phyloP scores from a whole-genome alignment of 2,113 vertebrate genomes.

The Mohoua ochrocephala region DNA sequence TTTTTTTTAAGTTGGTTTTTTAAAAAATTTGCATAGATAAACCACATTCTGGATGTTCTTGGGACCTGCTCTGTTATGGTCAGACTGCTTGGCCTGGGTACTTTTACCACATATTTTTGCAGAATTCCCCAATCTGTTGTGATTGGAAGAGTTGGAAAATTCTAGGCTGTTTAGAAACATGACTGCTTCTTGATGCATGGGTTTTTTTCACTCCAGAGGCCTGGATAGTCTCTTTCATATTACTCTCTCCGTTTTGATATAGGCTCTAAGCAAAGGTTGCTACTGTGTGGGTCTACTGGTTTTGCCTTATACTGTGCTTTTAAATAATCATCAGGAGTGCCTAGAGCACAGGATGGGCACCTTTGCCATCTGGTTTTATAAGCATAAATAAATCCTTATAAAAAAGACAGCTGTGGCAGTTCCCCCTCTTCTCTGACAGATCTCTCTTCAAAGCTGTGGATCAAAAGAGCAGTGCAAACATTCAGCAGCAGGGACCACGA shows the following conservation, averaged over 20 bases:
- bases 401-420: slow-evolving; percentile 7
- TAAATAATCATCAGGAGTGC: not conserved
- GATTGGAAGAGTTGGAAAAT: not conserved
- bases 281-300: not conserved
- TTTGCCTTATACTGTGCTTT: not conserved
- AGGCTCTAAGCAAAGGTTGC: not conserved
- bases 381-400: not conserved
- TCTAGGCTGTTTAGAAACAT: not conserved
- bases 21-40: not conserved
- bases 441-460: slow-evolving; percentile 32
- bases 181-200: not conserved
- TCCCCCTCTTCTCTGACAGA: not conserved
- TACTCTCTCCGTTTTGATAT: not conserved
- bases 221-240: not conserved
- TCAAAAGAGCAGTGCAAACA: slow-evolving; percentile 22
- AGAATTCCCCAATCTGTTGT: not conserved
- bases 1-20: not conserved
- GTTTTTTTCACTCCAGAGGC: not conserved
- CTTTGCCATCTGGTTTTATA: slow-evolving; percentile 6
- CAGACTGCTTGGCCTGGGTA: not conserved
- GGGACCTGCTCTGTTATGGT: not conserved
- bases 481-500: not conserved
- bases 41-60: not conserved
- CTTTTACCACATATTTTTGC: not conserved
- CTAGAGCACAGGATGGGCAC: not conserved